Evolutionary conservation across 2,888 invertebrate genomes (phyloP), one percentile per base, ranked within the genome.

Genomic region (Hemicrepidius hirtus): DNA sequence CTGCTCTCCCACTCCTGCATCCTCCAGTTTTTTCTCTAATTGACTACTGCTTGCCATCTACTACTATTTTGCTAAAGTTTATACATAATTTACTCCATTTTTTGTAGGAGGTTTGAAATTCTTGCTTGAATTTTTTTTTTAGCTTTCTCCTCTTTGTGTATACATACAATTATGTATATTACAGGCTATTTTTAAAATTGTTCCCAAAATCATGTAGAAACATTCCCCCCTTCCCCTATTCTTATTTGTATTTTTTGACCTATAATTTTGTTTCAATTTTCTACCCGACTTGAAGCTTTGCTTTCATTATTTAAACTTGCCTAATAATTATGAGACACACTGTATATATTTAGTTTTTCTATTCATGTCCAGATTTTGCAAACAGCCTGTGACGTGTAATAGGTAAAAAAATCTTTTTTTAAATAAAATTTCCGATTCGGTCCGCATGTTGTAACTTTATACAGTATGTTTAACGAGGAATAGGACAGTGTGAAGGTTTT

Each of bases 1-100:
- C 85, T 86, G 83, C 80, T 80, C 77, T 78, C 76, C 78, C 78
- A 77, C 73, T 71, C 62, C 75, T 73, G 65, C 62, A 65, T 69
- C 74, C 75, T 75, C n/a, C n/a, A n/a, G 73, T 79, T 69, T 68
- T 21, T 53, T 57, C 60, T 60, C 16, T 64, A 21, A 53, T 37
- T 50, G 57, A 46, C n/a, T 13, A 55, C 12, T 64, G 57, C 68
- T 68, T 68, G 50, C 55, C 50, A 55, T 65, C 24, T 35, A n/a
- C 49, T 37, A 35, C 53, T 24, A n/a, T 16, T 53, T 37, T 35
- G 37, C 12, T 40, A 49, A 50, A 13, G 59, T 71, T 71, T 71
- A 71, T 65, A 71, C 70, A 65, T 71, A 65, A 71, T 35, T 12
- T 21, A 28, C 63, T 69, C 57, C 13, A n/a, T 12, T 21, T 49